Conservation (phyloP, 2,797 vertebrate genomes). For the Scolopax rusticola region DNA sequence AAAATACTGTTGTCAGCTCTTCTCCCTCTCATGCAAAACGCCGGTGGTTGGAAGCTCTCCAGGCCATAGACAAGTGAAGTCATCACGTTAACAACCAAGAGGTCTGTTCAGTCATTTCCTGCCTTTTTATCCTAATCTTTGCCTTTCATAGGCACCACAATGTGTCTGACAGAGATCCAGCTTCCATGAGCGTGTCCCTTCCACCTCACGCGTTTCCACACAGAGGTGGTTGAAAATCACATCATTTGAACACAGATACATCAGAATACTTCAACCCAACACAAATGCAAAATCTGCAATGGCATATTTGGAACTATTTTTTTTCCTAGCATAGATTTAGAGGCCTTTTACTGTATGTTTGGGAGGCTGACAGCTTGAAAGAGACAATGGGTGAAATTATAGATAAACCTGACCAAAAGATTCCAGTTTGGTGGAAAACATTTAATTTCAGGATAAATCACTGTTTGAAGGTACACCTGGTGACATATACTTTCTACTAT, state of each 20-base stretch:
- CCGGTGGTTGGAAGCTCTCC: not conserved
- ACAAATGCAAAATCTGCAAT: not conserved
- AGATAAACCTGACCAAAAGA: not conserved
- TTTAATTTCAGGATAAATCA: not conserved
- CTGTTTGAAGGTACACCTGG: not conserved
- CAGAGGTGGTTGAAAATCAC: not conserved
- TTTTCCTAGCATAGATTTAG: not conserved
- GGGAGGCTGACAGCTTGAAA: not conserved
- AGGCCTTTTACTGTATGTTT: not conserved
- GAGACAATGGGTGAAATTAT: not conserved
- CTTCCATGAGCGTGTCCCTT: accelerated
- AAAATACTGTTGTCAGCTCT: not conserved
- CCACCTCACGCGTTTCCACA: accelerated
- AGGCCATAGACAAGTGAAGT: not conserved
- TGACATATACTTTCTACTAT: accelerated
- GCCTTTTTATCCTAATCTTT: not conserved
- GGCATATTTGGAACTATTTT: not conserved
- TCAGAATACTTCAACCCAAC: not conserved
- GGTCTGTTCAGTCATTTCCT: not conserved
- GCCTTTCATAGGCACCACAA: not conserved
- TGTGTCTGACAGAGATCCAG: not conserved
- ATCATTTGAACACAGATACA: not conserved
- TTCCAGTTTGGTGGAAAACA: accelerated
- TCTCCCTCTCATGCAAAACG: not conserved
- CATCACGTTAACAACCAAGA: not conserved